These are phyloP conservation scores for Graptemys geographica DNA, from an alignment of 2,797 vertebrate genomes.

Conservation along the genomic window DNA sequence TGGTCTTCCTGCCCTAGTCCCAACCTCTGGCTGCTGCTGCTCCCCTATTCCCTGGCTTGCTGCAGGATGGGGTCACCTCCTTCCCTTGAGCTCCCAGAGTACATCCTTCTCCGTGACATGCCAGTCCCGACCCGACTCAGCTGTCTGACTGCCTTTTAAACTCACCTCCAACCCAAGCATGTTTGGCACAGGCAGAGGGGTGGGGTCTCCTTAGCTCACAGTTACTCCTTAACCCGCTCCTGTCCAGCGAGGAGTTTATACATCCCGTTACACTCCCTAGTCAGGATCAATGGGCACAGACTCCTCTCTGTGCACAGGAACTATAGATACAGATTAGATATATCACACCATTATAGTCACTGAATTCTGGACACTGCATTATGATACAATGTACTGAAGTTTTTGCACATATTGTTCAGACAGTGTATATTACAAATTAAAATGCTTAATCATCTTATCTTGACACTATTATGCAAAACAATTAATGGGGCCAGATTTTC, in stretches of 20 bases:
- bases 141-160: neutral
- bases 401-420: constrained; percentile 51
- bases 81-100: neutral
- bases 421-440: constrained; percentile 46
- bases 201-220: neutral
- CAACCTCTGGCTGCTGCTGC: too few species aligned
- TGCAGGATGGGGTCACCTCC: neutral
- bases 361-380: constrained; percentile 44
- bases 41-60: neutral
- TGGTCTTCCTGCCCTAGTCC: too few species aligned
- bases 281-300: neutral
- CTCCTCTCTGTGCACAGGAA: neutral
- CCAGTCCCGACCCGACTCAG: neutral
- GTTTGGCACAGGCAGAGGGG: neutral
- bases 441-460: constrained; percentile 44
- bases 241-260: neutral
- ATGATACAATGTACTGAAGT: constrained; percentile 6
- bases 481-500: constrained; percentile 39
- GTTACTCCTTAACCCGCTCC: neutral
- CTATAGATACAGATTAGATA: neutral
- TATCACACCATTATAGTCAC: neutral
- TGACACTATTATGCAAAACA: constrained; percentile 30
- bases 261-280: neutral
- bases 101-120: neutral
- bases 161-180: neutral